Percentiles rank a stretch among this genome's conserved stretches.
phyloP scores from a whole-genome alignment of 2,113 vertebrate species.

The Gobio gobio region DNA sequence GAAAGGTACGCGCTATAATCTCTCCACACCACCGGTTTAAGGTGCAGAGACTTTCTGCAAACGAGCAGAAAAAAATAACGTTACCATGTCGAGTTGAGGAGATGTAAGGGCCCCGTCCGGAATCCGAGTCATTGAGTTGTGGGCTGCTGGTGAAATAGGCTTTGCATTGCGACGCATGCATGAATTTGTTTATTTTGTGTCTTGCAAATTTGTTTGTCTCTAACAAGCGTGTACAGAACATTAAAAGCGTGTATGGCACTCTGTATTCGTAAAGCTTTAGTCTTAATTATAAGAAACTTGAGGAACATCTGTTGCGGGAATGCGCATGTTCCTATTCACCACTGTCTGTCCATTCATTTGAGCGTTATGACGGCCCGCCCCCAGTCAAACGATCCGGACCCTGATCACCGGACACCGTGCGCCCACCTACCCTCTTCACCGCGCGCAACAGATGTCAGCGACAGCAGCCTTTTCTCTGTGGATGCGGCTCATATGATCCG shows the following conservation, averaged over 20 bases:
- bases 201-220: not conserved
- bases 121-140: not conserved
- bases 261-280: not conserved
- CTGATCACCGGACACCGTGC: slow-evolving; percentile 49
- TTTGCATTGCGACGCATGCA: not conserved
- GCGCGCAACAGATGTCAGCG: slow-evolving; percentile 76
- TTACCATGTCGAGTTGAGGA: not conserved
- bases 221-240: not conserved
- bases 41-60: slow-evolving; percentile 51
- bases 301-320: slow-evolving; percentile 30
- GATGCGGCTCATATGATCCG: slow-evolving; percentile 10
- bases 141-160: not conserved
- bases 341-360: slow-evolving; percentile 31
- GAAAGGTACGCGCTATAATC: slow-evolving; percentile 81
- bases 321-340: not conserved
- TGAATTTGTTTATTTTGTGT: not conserved
- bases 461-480: slow-evolving; percentile 49
- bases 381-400: slow-evolving; percentile 6
- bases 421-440: slow-evolving; percentile 57
- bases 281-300: not conserved
- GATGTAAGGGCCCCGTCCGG: not conserved
- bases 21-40: slow-evolving; percentile 17
- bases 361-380: slow-evolving; percentile 2
- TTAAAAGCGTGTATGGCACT: not conserved
- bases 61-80: not conserved